Evolutionary conservation across 2,113 vertebrate species (phyloP), one percentile per base, ranked within the genome.

Genomic region (Cephalopterus ornatus): DNA sequence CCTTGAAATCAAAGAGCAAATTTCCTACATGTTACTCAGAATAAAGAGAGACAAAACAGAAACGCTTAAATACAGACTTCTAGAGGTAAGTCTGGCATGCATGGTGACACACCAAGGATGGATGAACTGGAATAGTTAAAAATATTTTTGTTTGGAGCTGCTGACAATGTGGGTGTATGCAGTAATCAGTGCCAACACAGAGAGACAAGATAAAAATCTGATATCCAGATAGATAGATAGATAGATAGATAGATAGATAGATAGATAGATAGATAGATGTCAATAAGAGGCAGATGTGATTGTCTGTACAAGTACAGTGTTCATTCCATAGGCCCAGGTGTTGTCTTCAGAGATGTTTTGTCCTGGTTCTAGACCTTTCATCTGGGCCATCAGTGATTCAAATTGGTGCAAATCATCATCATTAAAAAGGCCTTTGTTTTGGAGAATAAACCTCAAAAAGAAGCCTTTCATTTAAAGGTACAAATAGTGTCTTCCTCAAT

Each of bases 101-200:
- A 59, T 78, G 15, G 2, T 94, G 87, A 75, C 70, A 93, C 61
- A 83, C 47, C 66, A 78, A 66, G 44, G 15, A 80, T 50, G 44
- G 15, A 80, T 50, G 30, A 83, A 66, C 53, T 35, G 35, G 24
- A 89, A 76, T 20, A 80, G 33, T 19, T 41, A 81, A 81, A 94
- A 78, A 75, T 84, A 72, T 56, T 92, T 93, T 95, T 84, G 49
- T 94, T 92, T 91, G 83, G 83, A 92, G 70, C 66, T 91, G 76
- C 44, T 95, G 72, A 59, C 73, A 72, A 0, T 47, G 81, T 91
- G 76, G 72, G 52, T 93, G 61, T 88, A 28, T 67, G 75, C 65
- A 77, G 47, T 42, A 52, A 63, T 65, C 61, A 12, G 46, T 92
- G 85, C 91, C 92, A 93, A 46, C 35, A 52, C 21, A 73, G 33